Conservation (phyloP, 2,113 vertebrate genomes). For the Ariopsis seemanni region DNA sequence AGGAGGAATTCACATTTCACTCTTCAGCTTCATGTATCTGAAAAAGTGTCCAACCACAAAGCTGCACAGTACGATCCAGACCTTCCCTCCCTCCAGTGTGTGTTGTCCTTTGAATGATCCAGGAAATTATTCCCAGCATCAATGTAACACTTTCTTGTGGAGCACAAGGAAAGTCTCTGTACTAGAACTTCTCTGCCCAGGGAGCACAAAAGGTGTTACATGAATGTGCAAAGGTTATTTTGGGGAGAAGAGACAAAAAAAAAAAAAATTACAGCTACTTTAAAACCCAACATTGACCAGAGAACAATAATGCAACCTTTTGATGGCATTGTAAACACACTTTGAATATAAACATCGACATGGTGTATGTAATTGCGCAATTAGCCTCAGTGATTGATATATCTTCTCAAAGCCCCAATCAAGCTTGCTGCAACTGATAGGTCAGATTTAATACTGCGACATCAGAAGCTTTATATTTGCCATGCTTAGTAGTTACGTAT, state of each 20-base stretch:
- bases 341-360: constrained; percentile 38
- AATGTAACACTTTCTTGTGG: constrained; percentile 29
- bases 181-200: constrained; percentile 22
- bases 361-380: constrained; percentile 33
- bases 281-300: constrained; percentile 17
- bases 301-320: constrained; percentile 18
- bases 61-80: constrained; percentile 38
- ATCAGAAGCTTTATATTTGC: constrained; percentile 28
- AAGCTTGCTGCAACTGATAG: not conserved
- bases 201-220: constrained; percentile 6
- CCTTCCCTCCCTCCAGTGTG: constrained; percentile 8
- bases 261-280: not conserved
- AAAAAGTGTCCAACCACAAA: constrained; percentile 23
- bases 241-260: not conserved
- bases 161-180: constrained; percentile 28
- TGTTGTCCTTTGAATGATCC: constrained; percentile 21
- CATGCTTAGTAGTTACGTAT: not conserved
- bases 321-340: constrained; percentile 28
- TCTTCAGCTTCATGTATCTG: constrained; percentile 32
- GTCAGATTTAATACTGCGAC: constrained; percentile 7
- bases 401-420: constrained; percentile 2
- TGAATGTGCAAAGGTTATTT: constrained; percentile 6
- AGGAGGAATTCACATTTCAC: constrained; percentile 41
- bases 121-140: constrained; percentile 29
- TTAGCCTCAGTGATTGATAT: constrained; percentile 7